Evolutionary conservation across 1,140 invertebrate genomes (phyloP).

Genomic region (Drosophila bocqueti): DNA sequence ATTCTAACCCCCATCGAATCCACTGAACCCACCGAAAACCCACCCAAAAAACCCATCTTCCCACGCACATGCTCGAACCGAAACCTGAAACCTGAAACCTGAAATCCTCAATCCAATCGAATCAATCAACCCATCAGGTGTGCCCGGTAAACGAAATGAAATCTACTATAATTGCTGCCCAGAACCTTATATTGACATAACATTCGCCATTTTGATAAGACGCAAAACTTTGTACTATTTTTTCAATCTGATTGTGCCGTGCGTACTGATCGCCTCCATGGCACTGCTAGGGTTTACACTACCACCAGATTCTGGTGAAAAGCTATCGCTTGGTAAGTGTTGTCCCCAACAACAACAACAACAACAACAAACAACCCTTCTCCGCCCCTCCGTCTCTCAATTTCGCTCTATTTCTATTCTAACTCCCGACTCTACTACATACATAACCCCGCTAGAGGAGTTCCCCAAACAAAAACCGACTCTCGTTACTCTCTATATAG

Average conservation of each 20-base stretch:
- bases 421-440: constrained; percentile 7
- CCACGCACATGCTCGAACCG: constrained; percentile 9
- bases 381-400: constrained; percentile 37
- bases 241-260: constrained; percentile 99
- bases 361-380: not conserved
- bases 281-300: constrained; percentile 99
- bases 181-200: constrained; percentile 98
- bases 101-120: not conserved
- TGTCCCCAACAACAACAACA: constrained; percentile 21
- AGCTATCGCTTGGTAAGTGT: constrained; percentile 96
- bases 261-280: constrained; percentile 99
- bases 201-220: constrained; percentile 98
- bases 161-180: constrained; percentile 98
- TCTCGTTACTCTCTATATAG: constrained; percentile 8
- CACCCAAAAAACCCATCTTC: not conserved
- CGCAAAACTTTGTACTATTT: constrained; percentile 99
- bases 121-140: constrained; percentile 87
- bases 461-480: constrained; percentile 5
- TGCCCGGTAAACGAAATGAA: constrained; percentile 96
- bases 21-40: not conserved
- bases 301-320: constrained; percentile 99
- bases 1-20: constrained; percentile 1
- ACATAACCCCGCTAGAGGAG: constrained; percentile 15
- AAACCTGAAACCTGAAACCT: not conserved
- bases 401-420: constrained; percentile 17